Base-by-base conservation (phyloP, 2,113 vertebrate species). In the Pagrus major region DNA sequence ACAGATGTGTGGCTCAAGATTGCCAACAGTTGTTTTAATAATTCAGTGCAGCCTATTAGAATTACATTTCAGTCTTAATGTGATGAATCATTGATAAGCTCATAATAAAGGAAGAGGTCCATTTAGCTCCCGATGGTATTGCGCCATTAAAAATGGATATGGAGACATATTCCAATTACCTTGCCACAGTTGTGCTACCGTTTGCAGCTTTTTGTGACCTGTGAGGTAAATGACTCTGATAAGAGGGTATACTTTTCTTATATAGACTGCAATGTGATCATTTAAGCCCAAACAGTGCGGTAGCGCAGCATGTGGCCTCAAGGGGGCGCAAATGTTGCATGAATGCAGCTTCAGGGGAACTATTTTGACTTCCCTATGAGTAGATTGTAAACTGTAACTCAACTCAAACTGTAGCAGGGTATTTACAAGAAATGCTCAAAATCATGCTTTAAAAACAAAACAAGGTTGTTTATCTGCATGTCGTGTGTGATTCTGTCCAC, bases 21-120 rank as follows among this genome's bases (percentile, higher is more conserved):
- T 61, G 60, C 85, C 60, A 71, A 70, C 56, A 69, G 63, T 74
- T 64, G 70, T 76, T 80, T 94, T 47, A 94, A 94, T 94, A 87
- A 94, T 94, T 93, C 56, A 93, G 65, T 3, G 20, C 51, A n/a
- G 29, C 52, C 87, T 89, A 75, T 82, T 80, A 84, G 82, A 89
- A 88, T 88, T 86, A 88, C 84, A 86, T 89, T 89, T 83, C 80
- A 87, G 76, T 58, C 86, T 88, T 89, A 90, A 91, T 89, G 78
- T 49, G 47, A 84, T 93, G 59, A 93, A 94, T 93, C 74, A 92
- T 93, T 93, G 81, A 95, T 92, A 61, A 74, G 79, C 78, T 89
- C 77, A 78, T 86, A 88, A 90, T 92, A 92, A 85, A 90, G 76
- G 78, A 73, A 85, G 60, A 82, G 74, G 87, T 89, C 90, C 84